phyloP scores from a whole-genome alignment of 2,113 vertebrate species.

The Athene cunicularia region DNA sequence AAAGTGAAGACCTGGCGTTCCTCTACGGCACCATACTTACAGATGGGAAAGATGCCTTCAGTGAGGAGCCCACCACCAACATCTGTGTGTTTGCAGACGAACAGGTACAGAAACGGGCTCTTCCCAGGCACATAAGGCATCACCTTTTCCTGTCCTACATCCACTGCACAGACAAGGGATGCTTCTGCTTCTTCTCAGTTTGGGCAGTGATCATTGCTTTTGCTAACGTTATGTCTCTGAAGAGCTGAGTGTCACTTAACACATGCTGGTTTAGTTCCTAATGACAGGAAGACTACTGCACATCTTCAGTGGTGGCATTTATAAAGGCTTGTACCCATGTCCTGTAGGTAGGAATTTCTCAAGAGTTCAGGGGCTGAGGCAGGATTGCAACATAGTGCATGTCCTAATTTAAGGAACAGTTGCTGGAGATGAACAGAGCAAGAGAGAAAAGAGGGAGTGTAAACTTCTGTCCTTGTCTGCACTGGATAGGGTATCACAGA shows the following conservation, averaged over 20 bases:
- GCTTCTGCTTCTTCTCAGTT: background rate
- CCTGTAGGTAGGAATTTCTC: background rate
- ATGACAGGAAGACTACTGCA: background rate
- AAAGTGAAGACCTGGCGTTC: conserved; percentile 89
- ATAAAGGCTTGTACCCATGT: background rate
- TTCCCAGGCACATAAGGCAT: background rate
- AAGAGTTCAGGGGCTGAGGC: background rate
- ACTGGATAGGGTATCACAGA: background rate
- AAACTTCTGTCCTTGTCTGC: background rate
- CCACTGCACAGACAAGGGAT: background rate
- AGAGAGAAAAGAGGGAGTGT: background rate
- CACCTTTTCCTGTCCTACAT: background rate
- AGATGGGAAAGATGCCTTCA: conserved; percentile 88
- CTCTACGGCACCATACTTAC: conserved; percentile 95
- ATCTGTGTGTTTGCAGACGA: conserved; percentile 95
- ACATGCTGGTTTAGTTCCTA: background rate
- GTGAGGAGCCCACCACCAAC: conserved; percentile 86
- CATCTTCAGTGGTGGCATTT: background rate
- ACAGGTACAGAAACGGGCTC: conserved; percentile 77
- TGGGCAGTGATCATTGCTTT: background rate
- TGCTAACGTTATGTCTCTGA: background rate
- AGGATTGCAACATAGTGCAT: background rate
- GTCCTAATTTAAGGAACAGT: background rate
- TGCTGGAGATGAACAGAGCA: background rate
- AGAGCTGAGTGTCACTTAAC: background rate